Evolutionary conservation across 92 coral and sea anemone species (phyloP), one percentile per base, ranked within the genome.

Genomic region (Hydrozoanthus gracilis): DNA sequence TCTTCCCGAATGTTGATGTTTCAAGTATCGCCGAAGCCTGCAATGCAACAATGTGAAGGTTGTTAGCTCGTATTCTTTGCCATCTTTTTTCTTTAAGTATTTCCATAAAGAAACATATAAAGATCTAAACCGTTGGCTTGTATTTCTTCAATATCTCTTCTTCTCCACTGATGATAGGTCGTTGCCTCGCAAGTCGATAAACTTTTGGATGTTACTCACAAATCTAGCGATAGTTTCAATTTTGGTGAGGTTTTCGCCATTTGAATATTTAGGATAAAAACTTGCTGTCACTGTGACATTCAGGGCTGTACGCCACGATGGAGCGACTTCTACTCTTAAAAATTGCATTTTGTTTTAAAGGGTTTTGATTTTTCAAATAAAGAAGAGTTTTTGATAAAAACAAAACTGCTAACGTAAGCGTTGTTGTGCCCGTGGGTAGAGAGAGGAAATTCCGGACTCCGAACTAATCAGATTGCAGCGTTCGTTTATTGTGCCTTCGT

Each of bases 31-130:
- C 75, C 83, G 88, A 11, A 89, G 46, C 76, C 91, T 89, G 56
- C 88, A 55, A 44, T 89, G 78, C 44, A 88, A 88, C 12, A 88
- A 78, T 7, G 91, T 83, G 64, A 88, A 79, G 4, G 88, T 61
- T 11, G 84, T 56, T 18, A 84, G 88, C 78, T 88, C 83, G 86
- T 89, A 89, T 11, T 71, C 72, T 9, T 80, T 87, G 76, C 89
- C 86, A 89, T 89, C 80, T 17, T 86, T 79, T 71, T 71, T 39
- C 51, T 4, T 71, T 27, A 2, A 27, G 0, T 83, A 83, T 70
- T 35, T 82, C 72, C 48, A 88, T 88, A 75, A 82, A 88, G 70
- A 82, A 88, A 82, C 18, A 88, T 15, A 18, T 7, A 48, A 16
- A n/a, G 50, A 47, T 68, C 1, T 3, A 88, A 3, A 45, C 71